phyloP scores from a whole-genome alignment of 2,797 vertebrate genomes.

The Rhodeus uyekii region DNA sequence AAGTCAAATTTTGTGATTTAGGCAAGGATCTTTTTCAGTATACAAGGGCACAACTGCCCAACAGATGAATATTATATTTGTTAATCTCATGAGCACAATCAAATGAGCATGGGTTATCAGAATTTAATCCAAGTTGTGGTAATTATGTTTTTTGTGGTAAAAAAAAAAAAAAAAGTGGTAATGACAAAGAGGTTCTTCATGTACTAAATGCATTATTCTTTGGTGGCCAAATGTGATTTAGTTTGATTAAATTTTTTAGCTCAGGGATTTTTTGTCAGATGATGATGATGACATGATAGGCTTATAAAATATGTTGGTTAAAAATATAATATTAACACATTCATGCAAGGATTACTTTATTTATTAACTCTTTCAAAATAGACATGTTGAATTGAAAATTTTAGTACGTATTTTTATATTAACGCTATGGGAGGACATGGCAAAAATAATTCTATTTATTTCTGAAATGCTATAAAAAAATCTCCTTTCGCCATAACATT shows the following conservation, averaged over 20 bases:
- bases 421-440: not conserved
- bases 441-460: not conserved
- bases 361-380: not conserved
- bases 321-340: not conserved
- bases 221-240: not conserved
- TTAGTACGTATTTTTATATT: not conserved
- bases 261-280: not conserved
- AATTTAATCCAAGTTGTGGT: not conserved
- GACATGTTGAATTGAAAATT: not conserved
- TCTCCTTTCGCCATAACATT: too few species aligned
- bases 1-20: not conserved
- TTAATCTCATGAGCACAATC: not conserved
- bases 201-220: not conserved
- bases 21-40: not conserved
- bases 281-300: not conserved
- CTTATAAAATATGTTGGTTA: not conserved
- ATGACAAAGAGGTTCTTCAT: not conserved
- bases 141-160: not conserved
- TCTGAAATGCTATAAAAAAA: not conserved
- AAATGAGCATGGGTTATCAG: not conserved
- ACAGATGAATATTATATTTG: not conserved
- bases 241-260: not conserved
- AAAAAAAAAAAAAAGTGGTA: not conserved
- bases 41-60: not conserved
- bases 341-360: not conserved